Base-by-base conservation (phyloP, 92 coral and sea anemone species). In the Epizoanthus ramosus region DNA sequence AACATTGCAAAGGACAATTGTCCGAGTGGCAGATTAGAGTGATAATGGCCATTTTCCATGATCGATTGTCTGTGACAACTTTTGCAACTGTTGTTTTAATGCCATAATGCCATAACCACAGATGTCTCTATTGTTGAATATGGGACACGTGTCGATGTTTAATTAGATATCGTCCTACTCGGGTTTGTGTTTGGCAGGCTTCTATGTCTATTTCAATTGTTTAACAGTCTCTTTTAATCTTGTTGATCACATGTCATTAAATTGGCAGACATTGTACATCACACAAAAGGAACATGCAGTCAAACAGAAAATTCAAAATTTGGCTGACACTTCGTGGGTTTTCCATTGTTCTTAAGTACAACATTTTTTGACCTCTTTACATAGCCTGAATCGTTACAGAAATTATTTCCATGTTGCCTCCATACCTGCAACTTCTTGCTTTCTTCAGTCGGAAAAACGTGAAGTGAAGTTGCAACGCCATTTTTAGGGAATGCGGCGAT, bases 261-360 rank as follows among this genome's bases (percentile, higher is more conserved):
- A 77, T 61, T 77, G 82, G 82, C 71, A 41, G 52, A 69, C 71
- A 61, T 77, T 77, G 82, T 77, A 41, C 50, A 5, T 19, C n/a
- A 19, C 22, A 77, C 82, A 77, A 77, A 77, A 33, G 16, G 60
- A 77, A 77, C 82, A 77, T 77, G 82, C 70, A 61, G 14, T 19
- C 41, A 22, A 19, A 77, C 56, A 77, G 1, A 77, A 65, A 60
- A 77, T 13, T 14, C 33, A n/a, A 61, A 22, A 77, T 61, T n/a
- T 43, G 63, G 43, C 70, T 61, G 82, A 77, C 82, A 77, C 82
- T 77, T 77, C 47, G 71, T n/a, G 82, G 82, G 82, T 39, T 77
- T 61, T 59, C 22, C 39, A 59, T 77, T 77, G 82, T 77, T 15
- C 5, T 23, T 22, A 19, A 3, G 22, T 69, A 63, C 37, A 61